These are phyloP conservation scores for Phalanger gymnotis DNA, from an alignment of 2,797 vertebrate genomes.

Conservation along the genomic window DNA sequence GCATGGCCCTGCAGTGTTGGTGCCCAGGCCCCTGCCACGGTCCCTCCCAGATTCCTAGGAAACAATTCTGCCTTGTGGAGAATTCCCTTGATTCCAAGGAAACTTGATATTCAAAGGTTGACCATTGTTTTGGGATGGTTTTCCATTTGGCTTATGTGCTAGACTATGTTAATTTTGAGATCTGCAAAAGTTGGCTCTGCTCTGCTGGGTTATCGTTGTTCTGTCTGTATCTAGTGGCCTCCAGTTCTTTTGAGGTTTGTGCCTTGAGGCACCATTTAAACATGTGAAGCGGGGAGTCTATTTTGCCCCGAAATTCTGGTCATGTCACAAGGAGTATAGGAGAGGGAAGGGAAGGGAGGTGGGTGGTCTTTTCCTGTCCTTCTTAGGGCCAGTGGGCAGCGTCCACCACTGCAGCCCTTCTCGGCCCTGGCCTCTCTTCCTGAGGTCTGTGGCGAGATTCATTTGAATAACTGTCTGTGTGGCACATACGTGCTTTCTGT, in stretches of 20 bases:
- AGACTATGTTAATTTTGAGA: not conserved
- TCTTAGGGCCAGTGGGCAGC: too few species aligned
- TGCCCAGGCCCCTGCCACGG: too few species aligned
- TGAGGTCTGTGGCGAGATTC: not conserved
- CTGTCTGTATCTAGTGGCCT: not conserved
- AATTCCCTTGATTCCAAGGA: not conserved
- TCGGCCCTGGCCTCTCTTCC: not conserved
- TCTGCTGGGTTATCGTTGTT: not conserved
- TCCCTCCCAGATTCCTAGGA: not conserved
- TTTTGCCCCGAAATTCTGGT: not conserved
- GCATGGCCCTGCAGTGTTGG: too few species aligned
- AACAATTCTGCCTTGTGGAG: not conserved
- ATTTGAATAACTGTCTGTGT: slow-evolving; percentile 7
- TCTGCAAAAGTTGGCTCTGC: not conserved
- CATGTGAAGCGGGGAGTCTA: too few species aligned
- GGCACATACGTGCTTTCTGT: too few species aligned
- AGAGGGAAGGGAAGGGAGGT: too few species aligned
- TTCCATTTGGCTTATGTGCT: not conserved
- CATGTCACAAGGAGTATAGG: not conserved
- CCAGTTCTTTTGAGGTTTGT: not conserved
- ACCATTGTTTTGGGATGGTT: not conserved
- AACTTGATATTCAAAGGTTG: not conserved
- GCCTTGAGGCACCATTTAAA: not conserved
- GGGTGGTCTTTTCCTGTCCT: too few species aligned
- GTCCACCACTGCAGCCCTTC: not conserved